Conservation (phyloP, 2,797 vertebrate species). For the Lophotriccus pileatus region DNA sequence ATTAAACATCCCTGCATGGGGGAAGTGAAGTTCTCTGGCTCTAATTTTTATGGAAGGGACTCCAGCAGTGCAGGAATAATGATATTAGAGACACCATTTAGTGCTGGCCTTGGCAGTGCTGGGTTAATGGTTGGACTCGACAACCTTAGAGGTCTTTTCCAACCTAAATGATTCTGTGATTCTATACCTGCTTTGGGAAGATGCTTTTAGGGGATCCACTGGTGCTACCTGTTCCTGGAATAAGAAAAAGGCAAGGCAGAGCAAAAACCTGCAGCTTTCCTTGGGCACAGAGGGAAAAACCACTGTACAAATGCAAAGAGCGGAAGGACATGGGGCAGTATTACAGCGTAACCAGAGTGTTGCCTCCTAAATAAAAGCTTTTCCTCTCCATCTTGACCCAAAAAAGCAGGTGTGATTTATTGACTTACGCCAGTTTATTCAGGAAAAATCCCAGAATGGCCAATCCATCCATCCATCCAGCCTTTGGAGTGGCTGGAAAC, state of each 20-base stretch:
- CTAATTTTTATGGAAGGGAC: neutral
- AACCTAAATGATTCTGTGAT: neutral
- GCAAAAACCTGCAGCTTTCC: neutral
- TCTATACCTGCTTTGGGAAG: neutral
- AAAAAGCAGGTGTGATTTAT: neutral
- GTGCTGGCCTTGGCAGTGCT: neutral
- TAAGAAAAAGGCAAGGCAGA: neutral
- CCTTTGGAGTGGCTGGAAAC: neutral
- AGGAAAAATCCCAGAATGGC: neutral
- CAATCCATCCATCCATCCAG: rapidly evolving
- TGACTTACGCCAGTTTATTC: neutral
- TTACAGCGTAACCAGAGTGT: rapidly evolving
- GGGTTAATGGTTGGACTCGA: neutral
- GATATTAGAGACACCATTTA: neutral
- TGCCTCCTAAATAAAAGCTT: neutral
- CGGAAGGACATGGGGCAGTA: neutral
- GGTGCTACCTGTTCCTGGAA: neutral
- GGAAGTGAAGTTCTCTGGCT: neutral
- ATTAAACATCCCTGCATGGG: neutral
- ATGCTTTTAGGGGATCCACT: neutral
- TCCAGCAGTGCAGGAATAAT: neutral
- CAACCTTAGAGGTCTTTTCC: too few relatives aligned
- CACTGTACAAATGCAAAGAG: neutral
- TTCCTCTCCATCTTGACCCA: neutral
- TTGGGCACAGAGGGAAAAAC: neutral